Evolutionary conservation across 1,140 invertebrate species (phyloP), one percentile per base, ranked within the genome.

Genomic region (Cataglyphis hispanica): DNA sequence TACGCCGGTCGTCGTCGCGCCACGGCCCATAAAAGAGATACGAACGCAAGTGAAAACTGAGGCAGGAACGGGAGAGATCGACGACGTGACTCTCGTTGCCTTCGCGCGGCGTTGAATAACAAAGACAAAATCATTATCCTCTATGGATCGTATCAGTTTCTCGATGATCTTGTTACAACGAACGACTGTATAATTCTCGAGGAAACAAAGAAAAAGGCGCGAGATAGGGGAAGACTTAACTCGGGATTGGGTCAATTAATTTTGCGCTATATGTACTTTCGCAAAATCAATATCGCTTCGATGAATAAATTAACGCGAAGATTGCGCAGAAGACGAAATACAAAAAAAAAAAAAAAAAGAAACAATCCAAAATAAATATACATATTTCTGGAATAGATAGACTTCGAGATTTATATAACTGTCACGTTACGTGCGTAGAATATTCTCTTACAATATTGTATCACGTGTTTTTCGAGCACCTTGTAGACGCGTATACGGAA

Each of bases 1-100:
- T 58, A 78, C 63, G 60, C 40, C 31, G 50, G 78, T 34, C 77
- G 76, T 60, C 78, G 76, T 61, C 31, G 76, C 43, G 34, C 43
- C 61, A 61, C 13, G n/a, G 27, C 25, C 34, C 34, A 56, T 83
- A 74, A 83, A 83, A 83, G 70, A 72, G 56, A 22, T 83, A n/a
- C 53, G 37, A 72, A 81, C 69, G 27, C 37, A 46, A 72, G 78
- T 43, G 67, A 72, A 81, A 81, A 60, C 66, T 58, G 78, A 81
- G 66, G 22, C 22, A 56, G 63, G 56, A 6, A 56, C 43, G 31
- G 53, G 74, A n/a, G 31, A 67, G 76, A 58, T 34, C 50, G 46
- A 56, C 64, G 76, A 83, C 78, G 67, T 43, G 67, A 83, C 56
- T 72, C 27, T 22, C 78, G 25, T 43, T 34, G 53, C 66, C 46